A percentile compares a stretch with the other conserved stretches of the same genome.
Conservation (phyloP, 1,140 invertebrate genomes). For the Orussus abietinus region DNA sequence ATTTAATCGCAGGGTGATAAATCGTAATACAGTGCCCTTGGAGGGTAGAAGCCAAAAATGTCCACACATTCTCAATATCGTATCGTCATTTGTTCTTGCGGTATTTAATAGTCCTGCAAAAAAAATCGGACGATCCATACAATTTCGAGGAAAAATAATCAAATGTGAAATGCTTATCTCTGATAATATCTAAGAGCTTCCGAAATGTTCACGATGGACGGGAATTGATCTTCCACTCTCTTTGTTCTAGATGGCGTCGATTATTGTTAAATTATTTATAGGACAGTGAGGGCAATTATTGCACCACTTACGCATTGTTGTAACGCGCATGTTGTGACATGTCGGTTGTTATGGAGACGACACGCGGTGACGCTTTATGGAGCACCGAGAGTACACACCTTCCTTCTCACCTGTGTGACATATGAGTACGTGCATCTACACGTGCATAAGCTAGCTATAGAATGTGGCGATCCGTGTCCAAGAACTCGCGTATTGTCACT, state of each 20-base stretch:
- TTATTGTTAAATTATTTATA: slow-evolving; percentile 11
- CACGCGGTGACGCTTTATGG: not conserved
- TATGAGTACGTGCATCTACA: slow-evolving; percentile 11
- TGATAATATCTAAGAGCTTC: slow-evolving; percentile 21
- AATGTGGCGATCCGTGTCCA: slow-evolving; percentile 13
- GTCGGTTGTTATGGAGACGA: slow-evolving; percentile 36
- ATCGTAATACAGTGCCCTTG: no score
- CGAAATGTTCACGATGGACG: slow-evolving; percentile 1
- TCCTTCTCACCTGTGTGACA: slow-evolving; percentile 15
- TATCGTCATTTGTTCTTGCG: no score
- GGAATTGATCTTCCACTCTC: slow-evolving; percentile 14
- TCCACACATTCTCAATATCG: no score
- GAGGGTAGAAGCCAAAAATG: no score
- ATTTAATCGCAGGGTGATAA: no score
- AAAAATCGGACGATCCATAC: no score
- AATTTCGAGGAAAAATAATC: no score
- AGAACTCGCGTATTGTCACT: slow-evolving; percentile 20
- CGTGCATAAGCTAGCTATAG: slow-evolving; percentile 14
- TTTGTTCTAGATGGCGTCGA: slow-evolving; percentile 27
- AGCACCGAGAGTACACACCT: slow-evolving; percentile 18
- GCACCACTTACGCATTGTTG: no score
- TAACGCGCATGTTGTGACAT: slow-evolving; percentile 29
- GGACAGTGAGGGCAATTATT: no score
- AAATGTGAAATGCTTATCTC: slow-evolving; percentile 3
- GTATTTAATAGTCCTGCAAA: no score